phyloP scores from a whole-genome alignment of 2,797 vertebrate species.

The Fratercula arctica region DNA sequence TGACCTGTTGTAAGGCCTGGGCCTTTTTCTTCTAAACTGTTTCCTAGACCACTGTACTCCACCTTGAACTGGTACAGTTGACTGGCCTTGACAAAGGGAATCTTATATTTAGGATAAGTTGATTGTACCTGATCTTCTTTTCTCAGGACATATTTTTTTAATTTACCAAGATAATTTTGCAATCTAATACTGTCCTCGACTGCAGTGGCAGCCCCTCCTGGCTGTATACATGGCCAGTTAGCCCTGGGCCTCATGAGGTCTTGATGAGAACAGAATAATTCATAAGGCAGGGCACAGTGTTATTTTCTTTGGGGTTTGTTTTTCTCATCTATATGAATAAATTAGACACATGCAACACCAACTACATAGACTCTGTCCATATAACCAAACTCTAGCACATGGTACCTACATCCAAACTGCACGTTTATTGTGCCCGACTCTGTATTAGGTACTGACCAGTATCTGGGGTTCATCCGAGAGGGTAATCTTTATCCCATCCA shows the following conservation, averaged over 20 bases:
- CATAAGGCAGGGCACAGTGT: background rate
- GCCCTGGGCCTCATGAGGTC: background rate
- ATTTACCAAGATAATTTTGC: background rate
- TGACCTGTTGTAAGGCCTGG: background rate
- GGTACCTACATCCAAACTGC: background rate
- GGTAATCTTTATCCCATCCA: background rate
- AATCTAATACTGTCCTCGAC: background rate
- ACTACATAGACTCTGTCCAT: accelerated
- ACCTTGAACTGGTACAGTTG: background rate
- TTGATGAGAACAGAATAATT: background rate
- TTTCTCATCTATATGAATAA: background rate
- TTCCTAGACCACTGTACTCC: background rate
- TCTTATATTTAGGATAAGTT: background rate
- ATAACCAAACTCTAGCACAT: background rate
- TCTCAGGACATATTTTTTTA: background rate
- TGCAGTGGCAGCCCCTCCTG: background rate
- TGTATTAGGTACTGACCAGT: background rate
- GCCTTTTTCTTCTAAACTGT: background rate
- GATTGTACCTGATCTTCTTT: too few relatives aligned
- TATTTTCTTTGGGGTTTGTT: background rate
- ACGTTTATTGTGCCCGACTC: background rate
- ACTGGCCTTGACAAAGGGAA: background rate
- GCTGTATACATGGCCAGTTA: background rate
- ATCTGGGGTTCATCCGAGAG: background rate
- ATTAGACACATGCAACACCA: background rate